Percentiles rank a stretch among this genome's conserved stretches.
Conservation (phyloP, 2,113 vertebrate species). For the Colinus virginianus region DNA sequence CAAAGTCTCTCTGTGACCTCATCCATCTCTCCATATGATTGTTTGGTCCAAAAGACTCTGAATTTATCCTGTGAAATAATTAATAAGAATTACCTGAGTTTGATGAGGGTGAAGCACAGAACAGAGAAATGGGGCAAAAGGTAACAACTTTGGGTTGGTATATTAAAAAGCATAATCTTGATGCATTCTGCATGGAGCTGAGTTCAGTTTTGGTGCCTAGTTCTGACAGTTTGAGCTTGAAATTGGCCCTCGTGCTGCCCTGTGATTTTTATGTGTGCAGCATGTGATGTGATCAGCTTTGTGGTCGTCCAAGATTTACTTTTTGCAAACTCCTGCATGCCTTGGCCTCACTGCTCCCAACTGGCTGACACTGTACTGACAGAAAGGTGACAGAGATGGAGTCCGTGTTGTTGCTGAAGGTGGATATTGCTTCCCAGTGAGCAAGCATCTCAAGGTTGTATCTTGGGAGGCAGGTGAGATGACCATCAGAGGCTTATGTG, state of each 20-base stretch:
- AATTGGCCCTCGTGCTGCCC: not conserved
- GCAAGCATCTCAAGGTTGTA: not conserved
- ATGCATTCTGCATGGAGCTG: not conserved
- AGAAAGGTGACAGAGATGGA: not conserved
- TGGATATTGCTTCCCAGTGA: not conserved
- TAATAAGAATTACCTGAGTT: not conserved
- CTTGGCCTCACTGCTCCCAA: not conserved
- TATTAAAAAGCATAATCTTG: not conserved
- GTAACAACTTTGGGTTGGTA: not conserved
- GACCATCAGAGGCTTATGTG: not conserved
- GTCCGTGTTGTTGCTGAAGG: not conserved
- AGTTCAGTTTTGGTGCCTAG: not conserved
- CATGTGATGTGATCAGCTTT: not conserved
- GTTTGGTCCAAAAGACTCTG: not conserved
- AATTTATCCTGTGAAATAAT: not conserved
- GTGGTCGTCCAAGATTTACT: not conserved
- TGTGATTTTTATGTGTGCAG: fast-evolving
- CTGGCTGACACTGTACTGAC: not conserved
- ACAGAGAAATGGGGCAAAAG: not conserved
- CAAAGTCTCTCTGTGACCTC: not conserved
- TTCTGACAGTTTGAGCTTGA: not conserved
- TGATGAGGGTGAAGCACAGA: not conserved
- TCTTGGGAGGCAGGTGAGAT: not conserved
- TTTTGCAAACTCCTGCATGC: not conserved
- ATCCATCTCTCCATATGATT: not conserved